phyloP scores from a whole-genome alignment of 2,888 invertebrate species.

The Patella depressa region DNA sequence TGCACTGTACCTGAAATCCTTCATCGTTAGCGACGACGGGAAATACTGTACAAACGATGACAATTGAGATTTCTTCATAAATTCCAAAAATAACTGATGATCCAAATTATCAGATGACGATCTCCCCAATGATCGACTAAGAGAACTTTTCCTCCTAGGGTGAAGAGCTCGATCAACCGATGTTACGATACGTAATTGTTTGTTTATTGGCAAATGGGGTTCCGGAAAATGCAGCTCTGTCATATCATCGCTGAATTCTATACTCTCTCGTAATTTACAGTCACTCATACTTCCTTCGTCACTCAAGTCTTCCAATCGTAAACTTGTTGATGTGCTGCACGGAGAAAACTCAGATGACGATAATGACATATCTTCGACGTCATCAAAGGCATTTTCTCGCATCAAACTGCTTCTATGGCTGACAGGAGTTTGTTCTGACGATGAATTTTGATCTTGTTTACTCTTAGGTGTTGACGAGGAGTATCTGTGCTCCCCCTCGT shows the following conservation, averaged over 20 bases:
- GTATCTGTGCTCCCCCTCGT: slow-evolving; percentile 16
- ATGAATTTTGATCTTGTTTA: slow-evolving; percentile 15
- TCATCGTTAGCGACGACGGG: slow-evolving; percentile 65
- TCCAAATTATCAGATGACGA: slow-evolving; percentile 49
- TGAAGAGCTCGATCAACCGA: slow-evolving; percentile 51
- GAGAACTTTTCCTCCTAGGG: slow-evolving; percentile 44
- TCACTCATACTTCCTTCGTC: slow-evolving; percentile 55
- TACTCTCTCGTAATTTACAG: slow-evolving; percentile 43
- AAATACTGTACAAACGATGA: slow-evolving; percentile 64
- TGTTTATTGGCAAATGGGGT: slow-evolving; percentile 54
- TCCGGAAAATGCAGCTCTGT: slow-evolving; percentile 44
- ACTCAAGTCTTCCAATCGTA: slow-evolving; percentile 54
- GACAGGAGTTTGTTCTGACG: background rate
- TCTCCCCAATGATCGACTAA: slow-evolving; percentile 47
- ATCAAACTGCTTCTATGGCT: slow-evolving; percentile 15
- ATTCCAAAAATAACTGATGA: slow-evolving; percentile 62
- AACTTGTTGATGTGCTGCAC: slow-evolving; percentile 47
- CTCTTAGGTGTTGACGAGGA: slow-evolving; percentile 9
- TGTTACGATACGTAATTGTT: slow-evolving; percentile 61
- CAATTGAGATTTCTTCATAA: slow-evolving; percentile 59
- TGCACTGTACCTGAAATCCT: slow-evolving; percentile 54
- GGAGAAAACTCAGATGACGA: slow-evolving; percentile 57
- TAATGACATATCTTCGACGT: slow-evolving; percentile 46
- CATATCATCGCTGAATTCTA: slow-evolving; percentile 53
- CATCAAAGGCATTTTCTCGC: slow-evolving; percentile 43